Evolutionary conservation across 2,797 vertebrate species (phyloP), one percentile per base, ranked within the genome.

Genomic region (Poecilia velifera): DNA sequence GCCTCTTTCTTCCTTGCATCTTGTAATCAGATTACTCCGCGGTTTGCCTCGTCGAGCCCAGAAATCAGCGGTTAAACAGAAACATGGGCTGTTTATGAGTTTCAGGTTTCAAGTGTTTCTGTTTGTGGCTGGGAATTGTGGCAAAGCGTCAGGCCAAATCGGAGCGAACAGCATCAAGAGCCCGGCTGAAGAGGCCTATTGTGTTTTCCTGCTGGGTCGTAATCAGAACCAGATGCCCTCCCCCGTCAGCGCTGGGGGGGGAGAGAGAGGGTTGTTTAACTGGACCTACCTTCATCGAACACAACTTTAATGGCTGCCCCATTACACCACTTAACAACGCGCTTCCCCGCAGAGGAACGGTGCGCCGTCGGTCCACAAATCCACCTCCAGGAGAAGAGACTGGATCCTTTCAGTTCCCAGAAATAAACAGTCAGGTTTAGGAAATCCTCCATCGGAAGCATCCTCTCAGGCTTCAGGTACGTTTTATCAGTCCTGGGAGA

Each of bases 181-280:
- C 87, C 73, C 14, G 83, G 87, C 88, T 91, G 88, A 92, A 93
- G 89, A 92, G 91, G 90, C 73, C 93, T 91, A 92, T 95, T 95
- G 92, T 94, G 91, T 94, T 95, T 92, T 90, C 74, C 79, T 39
- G 86, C 87, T 85, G 77, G 22, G 57, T 72, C n/a, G 81, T 95
- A 96, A 96, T 91, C 91, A 92, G 91, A 92, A 96, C 86, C 95
- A 96, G 76, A 93, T 95, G 94, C 82, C 75, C 79, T 82, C 82
- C 87, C 81, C 90, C 80, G 73, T 72, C 90, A 73, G 77, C 45
- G 73, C 80, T 78, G 82, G 81, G 77, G 80, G 31, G 31, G 31
- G 31, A 31, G 31, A 31, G 31, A 31, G 31, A 31, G 82, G 77
- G 78, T 88, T 79, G 88, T 92, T 93, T 90, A 91, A 92, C 89